Conservation (phyloP, 2,888 invertebrate genomes). For the Synanthedon vespiformis region DNA sequence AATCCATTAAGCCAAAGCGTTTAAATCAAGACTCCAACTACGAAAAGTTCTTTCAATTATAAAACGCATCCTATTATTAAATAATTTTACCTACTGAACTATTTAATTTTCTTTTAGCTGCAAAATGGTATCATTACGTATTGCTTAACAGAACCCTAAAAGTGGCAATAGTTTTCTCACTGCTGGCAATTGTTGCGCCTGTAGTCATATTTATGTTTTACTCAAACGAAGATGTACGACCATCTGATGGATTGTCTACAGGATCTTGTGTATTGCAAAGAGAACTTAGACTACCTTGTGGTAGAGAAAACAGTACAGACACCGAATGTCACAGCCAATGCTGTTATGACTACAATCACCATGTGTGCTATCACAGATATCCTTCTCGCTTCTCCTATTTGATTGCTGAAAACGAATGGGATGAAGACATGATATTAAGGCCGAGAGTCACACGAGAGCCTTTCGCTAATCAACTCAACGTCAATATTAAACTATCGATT, state of each 20-base stretch:
- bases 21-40: too few relatives aligned
- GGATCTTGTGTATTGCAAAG: slow-evolving; percentile 48
- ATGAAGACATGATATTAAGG: slow-evolving; percentile 30
- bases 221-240: slow-evolving; percentile 25
- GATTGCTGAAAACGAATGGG: slow-evolving; percentile 30
- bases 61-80: too few relatives aligned
- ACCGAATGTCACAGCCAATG: slow-evolving; percentile 55
- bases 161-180: slow-evolving; percentile 22
- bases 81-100: background rate
- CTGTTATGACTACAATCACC: slow-evolving; percentile 53
- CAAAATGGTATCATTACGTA: slow-evolving; percentile 48
- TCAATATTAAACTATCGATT: slow-evolving; percentile 21
- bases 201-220: slow-evolving; percentile 40
- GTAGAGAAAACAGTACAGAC: slow-evolving; percentile 29
- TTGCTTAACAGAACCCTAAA: slow-evolving; percentile 46
- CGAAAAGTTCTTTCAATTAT: too few relatives aligned
- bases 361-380: slow-evolving; percentile 63
- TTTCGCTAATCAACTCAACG: slow-evolving; percentile 27
- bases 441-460: slow-evolving; percentile 43
- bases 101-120: slow-evolving; percentile 30
- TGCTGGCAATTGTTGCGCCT: slow-evolving; percentile 33
- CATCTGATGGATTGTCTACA: slow-evolving; percentile 44
- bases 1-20: too few relatives aligned
- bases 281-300: slow-evolving; percentile 40
- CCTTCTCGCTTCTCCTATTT: slow-evolving; percentile 66